phyloP scores from a whole-genome alignment of 2,797 vertebrate species.

The Kryptopterus vitreolus region DNA sequence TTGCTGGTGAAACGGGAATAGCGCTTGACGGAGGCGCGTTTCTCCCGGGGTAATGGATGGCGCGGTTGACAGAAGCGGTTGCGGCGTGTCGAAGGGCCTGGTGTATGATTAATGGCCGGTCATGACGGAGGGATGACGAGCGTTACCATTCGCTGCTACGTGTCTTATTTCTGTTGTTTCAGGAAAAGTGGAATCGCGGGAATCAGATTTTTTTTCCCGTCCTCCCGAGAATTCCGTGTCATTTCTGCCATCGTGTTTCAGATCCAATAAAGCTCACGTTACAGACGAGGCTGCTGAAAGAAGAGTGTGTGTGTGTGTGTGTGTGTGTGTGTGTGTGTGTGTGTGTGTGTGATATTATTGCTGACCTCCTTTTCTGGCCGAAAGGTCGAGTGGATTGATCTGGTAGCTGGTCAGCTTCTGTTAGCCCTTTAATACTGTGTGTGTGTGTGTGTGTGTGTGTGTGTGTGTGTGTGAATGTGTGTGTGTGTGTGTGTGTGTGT shows the following conservation, averaged over 20 bases:
- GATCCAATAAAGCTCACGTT: constrained; percentile 43
- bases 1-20: constrained; percentile 60
- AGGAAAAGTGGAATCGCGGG: constrained; percentile 9
- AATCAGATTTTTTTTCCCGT: constrained; percentile 5
- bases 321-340: not conserved
- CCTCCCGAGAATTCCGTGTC: not conserved
- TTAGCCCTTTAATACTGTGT: constrained; percentile 40
- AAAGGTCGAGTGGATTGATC: constrained; percentile 42
- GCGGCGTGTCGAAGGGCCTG: constrained; percentile 60
- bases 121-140: constrained; percentile 51
- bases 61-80: constrained; percentile 67
- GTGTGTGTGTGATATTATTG: not conserved
- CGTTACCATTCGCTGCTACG: constrained; percentile 54
- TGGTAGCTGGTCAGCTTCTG: constrained; percentile 67
- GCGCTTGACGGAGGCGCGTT: constrained; percentile 68
- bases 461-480: not conserved
- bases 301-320: not conserved
- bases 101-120: constrained; percentile 68
- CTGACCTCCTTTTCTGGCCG: constrained; percentile 36
- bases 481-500: constrained; percentile 9
- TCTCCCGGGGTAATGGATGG: constrained; percentile 68
- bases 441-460: constrained; percentile 19
- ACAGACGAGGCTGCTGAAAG: not conserved
- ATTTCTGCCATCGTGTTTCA: constrained; percentile 25
- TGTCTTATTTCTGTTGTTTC: constrained; percentile 47